Conservation (phyloP, 2,113 vertebrate genomes). For the Notothenia rossii region DNA sequence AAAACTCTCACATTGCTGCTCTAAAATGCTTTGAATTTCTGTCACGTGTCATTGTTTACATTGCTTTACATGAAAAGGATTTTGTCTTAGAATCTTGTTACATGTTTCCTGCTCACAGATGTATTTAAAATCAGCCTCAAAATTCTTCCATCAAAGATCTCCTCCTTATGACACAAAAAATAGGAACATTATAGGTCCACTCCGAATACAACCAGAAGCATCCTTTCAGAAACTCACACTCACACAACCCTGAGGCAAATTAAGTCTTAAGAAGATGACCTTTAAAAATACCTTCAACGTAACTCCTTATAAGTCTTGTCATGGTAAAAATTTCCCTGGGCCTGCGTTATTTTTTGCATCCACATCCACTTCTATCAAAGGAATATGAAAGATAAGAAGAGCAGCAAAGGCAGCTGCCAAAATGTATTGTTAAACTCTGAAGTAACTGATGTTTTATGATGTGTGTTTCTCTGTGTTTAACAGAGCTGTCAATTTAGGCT, state of each 20-base stretch:
- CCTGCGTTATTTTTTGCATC: slow-evolving; percentile 19
- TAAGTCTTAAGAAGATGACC: slow-evolving; percentile 29
- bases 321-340: slow-evolving; percentile 1
- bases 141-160: slow-evolving; percentile 8
- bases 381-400: slow-evolving; percentile 1
- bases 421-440: background rate
- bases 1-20: background rate
- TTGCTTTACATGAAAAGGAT: background rate
- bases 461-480: slow-evolving; percentile 18
- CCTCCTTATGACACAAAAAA: slow-evolving; percentile 18
- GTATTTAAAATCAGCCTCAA: slow-evolving; percentile 12
- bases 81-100: background rate
- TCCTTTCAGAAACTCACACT: slow-evolving; percentile 22
- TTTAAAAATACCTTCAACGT: slow-evolving; percentile 29
- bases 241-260: slow-evolving; percentile 24
- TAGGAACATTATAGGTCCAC: background rate
- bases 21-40: background rate
- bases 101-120: background rate
- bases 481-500: slow-evolving; percentile 10
- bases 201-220: slow-evolving; percentile 15
- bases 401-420: slow-evolving; percentile 24
- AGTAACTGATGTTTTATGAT: slow-evolving; percentile 11
- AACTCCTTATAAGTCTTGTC: slow-evolving; percentile 18
- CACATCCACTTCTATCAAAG: slow-evolving; percentile 26
- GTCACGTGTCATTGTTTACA: background rate